Evolutionary conservation across 2,888 invertebrate genomes (phyloP), one percentile per base, ranked within the genome.

Genomic region (Anthophora plumipes): DNA sequence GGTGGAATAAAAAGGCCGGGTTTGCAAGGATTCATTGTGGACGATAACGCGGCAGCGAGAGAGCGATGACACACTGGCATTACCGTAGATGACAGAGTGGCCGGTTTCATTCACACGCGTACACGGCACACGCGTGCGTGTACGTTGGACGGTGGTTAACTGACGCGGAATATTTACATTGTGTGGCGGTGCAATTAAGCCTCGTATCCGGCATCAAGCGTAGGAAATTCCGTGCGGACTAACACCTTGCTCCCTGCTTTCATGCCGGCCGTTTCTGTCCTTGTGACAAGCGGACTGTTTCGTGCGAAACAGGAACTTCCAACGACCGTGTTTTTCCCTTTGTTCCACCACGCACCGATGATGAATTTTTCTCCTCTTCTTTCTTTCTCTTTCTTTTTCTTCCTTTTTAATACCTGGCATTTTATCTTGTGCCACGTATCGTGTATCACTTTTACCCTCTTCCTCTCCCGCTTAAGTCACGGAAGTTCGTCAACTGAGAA

Each of bases 151-250:
- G 85, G 86, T 89, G 89, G 90, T 90, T 90, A 91, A 92, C 92
- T 90, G 92, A 91, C 91, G 89, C 91, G 91, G 90, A 91, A 92
- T 92, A 92, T 92, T 92, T 92, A 92, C 91, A 92, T 91, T 91
- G 91, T 90, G 90, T 89, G 90, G 89, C 88, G 90, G 89, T 89
- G 92, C 91, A 93, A 92, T 93, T 92, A 92, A 92, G 91, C 91
- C 90, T 90, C 90, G 92, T 92, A 91, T 91, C 89, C 91, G 89
- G 90, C 90, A 89, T 90, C 88, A 88, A 89, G 89, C 91, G 90
- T 90, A 89, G 90, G 89, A 90, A 91, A 91, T 92, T 91, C 90
- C 89, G 89, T 89, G 86, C 89, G 90, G 89, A 88, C 91, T 90
- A 86, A 91, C 88, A 88, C 88, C 90, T 84, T 85, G 85, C 84